A percentile compares a stretch with the other conserved stretches of the same genome.
Evolutionary conservation across 2,888 invertebrate species (phyloP).

Genomic region (Eulithis prunata): DNA sequence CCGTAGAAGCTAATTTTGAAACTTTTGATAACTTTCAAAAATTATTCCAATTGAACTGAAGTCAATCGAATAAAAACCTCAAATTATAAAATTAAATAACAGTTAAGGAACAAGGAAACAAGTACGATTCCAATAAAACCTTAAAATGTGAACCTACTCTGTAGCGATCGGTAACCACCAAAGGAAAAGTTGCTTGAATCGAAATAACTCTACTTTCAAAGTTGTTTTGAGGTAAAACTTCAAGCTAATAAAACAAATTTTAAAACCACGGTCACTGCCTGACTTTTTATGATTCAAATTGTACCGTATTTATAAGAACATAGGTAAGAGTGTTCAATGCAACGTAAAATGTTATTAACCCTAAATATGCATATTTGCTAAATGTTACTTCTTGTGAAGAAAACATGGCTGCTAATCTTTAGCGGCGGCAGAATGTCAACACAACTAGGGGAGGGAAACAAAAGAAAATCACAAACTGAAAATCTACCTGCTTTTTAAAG

Average conservation of each 20-base stretch:
- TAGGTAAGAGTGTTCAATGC: no score
- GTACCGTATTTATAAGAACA: no score
- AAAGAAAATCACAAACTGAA: no score
- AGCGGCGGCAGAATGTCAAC: no score
- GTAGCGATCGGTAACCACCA: slow-evolving; percentile 17
- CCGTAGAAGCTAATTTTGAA: no score
- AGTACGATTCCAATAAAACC: slow-evolving; percentile 12
- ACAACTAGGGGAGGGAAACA: no score
- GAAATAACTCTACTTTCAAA: slow-evolving; percentile 13
- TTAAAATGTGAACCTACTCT: slow-evolving; percentile 8
- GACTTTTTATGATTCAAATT: background rate
- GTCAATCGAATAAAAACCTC: background rate
- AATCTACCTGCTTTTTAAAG: background rate
- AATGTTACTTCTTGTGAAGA: no score
- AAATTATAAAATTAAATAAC: slow-evolving; percentile 11
- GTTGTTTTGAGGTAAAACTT: slow-evolving; percentile 19
- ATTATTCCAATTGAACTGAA: background rate
- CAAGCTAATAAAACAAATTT: slow-evolving; percentile 24
- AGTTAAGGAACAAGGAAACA: slow-evolving; percentile 7
- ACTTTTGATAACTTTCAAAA: no score
- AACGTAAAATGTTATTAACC: no score
- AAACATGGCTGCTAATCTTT: no score
- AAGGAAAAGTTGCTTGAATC: slow-evolving; percentile 19
- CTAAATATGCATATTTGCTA: no score
- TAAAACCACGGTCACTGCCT: background rate